Conservation (phyloP, 2,888 invertebrate species). For the Alcis repandata region DNA sequence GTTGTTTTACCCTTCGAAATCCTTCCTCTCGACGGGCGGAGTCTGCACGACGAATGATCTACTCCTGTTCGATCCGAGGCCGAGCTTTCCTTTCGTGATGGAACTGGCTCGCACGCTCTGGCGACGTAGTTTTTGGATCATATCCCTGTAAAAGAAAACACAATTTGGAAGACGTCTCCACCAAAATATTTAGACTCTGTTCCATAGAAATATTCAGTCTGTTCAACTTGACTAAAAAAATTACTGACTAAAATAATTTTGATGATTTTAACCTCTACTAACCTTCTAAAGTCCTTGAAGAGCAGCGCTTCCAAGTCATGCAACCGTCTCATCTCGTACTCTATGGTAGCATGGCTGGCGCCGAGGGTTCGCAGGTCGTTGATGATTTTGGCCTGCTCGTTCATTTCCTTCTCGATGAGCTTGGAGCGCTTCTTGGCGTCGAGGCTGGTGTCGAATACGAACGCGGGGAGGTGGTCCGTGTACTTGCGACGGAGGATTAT, state of each 20-base stretch:
- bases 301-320: slow-evolving; percentile 97
- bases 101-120: slow-evolving; percentile 93
- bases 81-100: slow-evolving; percentile 92
- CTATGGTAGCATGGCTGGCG: slow-evolving; percentile 95
- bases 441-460: slow-evolving; percentile 92
- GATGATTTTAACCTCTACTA: slow-evolving; percentile 6
- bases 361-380: slow-evolving; percentile 96
- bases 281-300: slow-evolving; percentile 96
- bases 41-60: slow-evolving; percentile 90
- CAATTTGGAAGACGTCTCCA: not conserved
- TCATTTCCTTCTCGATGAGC: slow-evolving; percentile 98
- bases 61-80: slow-evolving; percentile 91
- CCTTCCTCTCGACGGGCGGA: slow-evolving; percentile 59
- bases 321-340: slow-evolving; percentile 95
- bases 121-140: slow-evolving; percentile 95
- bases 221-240: too few relatives aligned
- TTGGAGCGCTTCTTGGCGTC: slow-evolving; percentile 95
- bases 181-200: too few relatives aligned
- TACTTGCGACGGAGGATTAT: slow-evolving; percentile 89
- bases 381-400: slow-evolving; percentile 98
- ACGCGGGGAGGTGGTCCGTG: slow-evolving; percentile 92
- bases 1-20: slow-evolving; percentile 71
- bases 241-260: too few relatives aligned
- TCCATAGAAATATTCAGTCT: too few relatives aligned
- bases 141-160: slow-evolving; percentile 87